Evolutionary conservation across 2,113 vertebrate genomes (phyloP).

Genomic region (Centropus bengalensis): DNA sequence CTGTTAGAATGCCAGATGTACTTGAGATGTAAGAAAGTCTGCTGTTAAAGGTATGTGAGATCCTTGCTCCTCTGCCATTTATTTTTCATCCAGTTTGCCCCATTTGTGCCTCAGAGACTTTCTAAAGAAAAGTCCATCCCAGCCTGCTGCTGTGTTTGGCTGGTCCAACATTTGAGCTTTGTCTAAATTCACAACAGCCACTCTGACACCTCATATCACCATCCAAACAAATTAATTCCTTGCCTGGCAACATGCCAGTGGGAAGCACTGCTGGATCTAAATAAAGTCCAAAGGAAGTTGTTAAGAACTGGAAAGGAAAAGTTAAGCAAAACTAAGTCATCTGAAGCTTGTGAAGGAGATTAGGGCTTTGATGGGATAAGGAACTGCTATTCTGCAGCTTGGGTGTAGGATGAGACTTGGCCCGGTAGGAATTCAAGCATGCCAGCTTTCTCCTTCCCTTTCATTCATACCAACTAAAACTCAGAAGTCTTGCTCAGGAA

Average conservation of each 20-base stretch:
- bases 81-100: not conserved
- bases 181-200: not conserved
- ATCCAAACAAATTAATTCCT: not conserved
- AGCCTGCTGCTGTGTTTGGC: accelerated
- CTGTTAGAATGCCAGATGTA: not conserved
- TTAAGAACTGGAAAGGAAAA: not conserved
- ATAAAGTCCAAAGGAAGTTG: not conserved
- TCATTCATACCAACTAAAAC: not conserved
- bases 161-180: not conserved
- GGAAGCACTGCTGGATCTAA: not conserved
- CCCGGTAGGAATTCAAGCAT: accelerated
- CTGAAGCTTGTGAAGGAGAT: not conserved
- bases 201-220: not conserved
- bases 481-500: not conserved
- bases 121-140: not conserved
- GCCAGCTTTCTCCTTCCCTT: not conserved
- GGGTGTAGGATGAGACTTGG: not conserved
- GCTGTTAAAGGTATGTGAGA: not conserved
- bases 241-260: not conserved
- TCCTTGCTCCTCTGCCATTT: not conserved
- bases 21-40: not conserved
- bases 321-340: constrained; percentile 31
- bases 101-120: not conserved
- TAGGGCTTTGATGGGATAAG: not conserved
- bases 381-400: not conserved